Evolutionary conservation across 2,797 vertebrate genomes (phyloP).

Genomic region (Dendrocincla fuliginosa): DNA sequence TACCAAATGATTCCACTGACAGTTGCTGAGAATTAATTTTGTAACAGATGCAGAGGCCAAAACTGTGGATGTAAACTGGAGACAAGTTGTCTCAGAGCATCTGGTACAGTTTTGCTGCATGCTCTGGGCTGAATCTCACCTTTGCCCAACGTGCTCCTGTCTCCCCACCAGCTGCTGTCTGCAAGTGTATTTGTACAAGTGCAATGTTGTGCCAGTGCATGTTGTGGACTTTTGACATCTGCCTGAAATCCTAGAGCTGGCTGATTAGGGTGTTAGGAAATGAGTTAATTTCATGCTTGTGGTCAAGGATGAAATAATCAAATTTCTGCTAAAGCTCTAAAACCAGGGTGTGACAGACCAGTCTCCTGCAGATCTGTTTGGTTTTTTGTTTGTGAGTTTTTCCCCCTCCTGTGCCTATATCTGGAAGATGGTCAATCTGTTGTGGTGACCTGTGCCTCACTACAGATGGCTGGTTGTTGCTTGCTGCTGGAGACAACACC

Average conservation of each 20-base stretch:
- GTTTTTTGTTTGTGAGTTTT: neutral
- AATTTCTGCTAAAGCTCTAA: neutral
- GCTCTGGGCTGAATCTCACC: neutral
- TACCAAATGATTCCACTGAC: neutral
- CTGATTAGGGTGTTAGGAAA: neutral
- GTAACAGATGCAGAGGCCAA: conserved; percentile 26
- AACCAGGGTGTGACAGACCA: neutral
- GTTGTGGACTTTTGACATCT: neutral
- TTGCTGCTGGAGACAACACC: neutral
- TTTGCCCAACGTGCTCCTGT: neutral
- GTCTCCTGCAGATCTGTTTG: neutral
- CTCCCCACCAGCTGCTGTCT: neutral
- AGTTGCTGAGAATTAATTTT: neutral
- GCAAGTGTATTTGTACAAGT: neutral
- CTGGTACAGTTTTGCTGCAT: neutral
- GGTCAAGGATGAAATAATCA: conserved; percentile 26
- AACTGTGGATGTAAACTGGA: conserved; percentile 9
- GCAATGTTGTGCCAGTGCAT: neutral
- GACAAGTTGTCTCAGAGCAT: neutral
- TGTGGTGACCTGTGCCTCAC: neutral
- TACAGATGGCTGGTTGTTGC: neutral
- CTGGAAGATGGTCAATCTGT: neutral
- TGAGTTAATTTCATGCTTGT: conserved; percentile 37
- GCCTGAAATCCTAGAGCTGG: neutral
- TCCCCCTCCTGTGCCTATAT: accelerated